phyloP scores from a whole-genome alignment of 1,140 invertebrate genomes.

The Megalopta genalis region DNA sequence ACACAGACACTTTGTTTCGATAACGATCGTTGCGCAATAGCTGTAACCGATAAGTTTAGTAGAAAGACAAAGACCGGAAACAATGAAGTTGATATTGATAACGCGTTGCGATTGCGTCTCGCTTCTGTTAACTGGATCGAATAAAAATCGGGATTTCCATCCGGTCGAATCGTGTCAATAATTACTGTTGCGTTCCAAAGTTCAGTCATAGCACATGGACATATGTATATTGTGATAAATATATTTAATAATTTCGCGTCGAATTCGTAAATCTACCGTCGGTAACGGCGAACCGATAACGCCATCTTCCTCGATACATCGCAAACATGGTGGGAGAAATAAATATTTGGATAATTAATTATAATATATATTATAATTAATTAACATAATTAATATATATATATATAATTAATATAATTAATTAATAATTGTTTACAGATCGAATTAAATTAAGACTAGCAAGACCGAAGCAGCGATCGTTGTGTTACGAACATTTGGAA shows the following conservation, averaged over 20 bases:
- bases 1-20: constrained; percentile 4
- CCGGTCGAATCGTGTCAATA: background rate
- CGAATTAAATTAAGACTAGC: background rate
- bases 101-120: constrained; percentile 17
- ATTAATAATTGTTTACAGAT: no score
- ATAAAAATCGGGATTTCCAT: constrained; percentile 4
- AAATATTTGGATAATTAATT: background rate
- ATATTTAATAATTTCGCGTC: background rate
- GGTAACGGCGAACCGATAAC: constrained; percentile 9
- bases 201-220: no score
- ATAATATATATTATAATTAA: no score
- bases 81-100: constrained; percentile 15
- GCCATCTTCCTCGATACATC: constrained; percentile 23
- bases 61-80: constrained; percentile 35
- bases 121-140: background rate
- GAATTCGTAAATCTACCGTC: constrained; percentile 1
- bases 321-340: background rate
- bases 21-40: constrained; percentile 1
- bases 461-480: no score
- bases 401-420: no score
- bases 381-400: no score
- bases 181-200: background rate
- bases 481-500: no score
- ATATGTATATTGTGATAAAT: background rate
- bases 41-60: constrained; percentile 7